Conservation (phyloP, 2,113 vertebrate species). For the Cyphomyrus discorhynchus region DNA sequence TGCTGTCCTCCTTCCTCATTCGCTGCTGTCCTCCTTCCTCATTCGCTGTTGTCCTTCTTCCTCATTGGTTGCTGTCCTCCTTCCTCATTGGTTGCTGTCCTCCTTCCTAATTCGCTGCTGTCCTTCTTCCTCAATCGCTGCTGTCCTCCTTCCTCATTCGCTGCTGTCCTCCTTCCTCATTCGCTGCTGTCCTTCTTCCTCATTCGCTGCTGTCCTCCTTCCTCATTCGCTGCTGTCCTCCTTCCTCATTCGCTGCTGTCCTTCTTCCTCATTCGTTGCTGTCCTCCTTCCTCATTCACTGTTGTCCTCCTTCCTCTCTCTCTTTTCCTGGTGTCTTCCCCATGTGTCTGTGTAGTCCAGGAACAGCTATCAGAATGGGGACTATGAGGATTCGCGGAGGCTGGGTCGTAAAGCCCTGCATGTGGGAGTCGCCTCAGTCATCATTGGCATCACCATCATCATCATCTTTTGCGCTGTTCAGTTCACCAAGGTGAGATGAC, state of each 20-base stretch:
- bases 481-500: slow-evolving; percentile 65
- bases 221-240: too few relatives aligned
- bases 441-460: slow-evolving; percentile 79
- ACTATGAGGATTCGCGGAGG: slow-evolving; percentile 73
- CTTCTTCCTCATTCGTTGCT: too few relatives aligned
- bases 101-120: neutral
- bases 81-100: too few relatives aligned
- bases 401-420: slow-evolving; percentile 74
- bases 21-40: neutral
- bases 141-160: too few relatives aligned
- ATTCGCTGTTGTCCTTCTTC: too few relatives aligned
- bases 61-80: too few relatives aligned
- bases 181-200: too few relatives aligned
- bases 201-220: neutral
- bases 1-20: too few relatives aligned
- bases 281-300: too few relatives aligned
- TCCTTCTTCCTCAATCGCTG: too few relatives aligned
- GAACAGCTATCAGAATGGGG: slow-evolving; percentile 74
- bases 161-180: too few relatives aligned
- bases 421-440: slow-evolving; percentile 71
- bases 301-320: neutral
- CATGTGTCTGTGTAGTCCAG: slow-evolving; percentile 60
- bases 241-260: too few relatives aligned
- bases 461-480: slow-evolving; percentile 67
- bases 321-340: neutral